These are phyloP conservation scores for Eupithecia abbreviata DNA, from an alignment of 2,888 invertebrate genomes.

Conservation along the genomic window DNA sequence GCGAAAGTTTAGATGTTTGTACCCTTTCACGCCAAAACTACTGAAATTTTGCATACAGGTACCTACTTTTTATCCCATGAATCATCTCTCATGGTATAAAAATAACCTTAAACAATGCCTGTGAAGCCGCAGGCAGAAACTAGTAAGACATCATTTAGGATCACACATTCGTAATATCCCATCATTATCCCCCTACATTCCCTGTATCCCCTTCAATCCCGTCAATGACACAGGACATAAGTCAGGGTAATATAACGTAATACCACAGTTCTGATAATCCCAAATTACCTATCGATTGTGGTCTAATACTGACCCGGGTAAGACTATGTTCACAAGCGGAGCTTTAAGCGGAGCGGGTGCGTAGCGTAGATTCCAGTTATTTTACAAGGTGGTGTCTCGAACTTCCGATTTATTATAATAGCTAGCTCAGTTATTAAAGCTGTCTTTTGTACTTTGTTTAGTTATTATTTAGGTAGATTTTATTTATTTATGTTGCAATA, in stretches of 20 bases:
- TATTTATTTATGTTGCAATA: too few species aligned
- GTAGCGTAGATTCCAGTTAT: background rate
- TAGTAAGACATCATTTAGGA: background rate
- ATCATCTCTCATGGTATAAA: too few species aligned
- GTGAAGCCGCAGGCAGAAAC: too few species aligned
- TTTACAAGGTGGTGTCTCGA: background rate
- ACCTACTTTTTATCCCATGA: too few species aligned
- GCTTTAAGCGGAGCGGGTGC: background rate
- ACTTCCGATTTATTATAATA: background rate
- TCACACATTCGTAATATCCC: background rate
- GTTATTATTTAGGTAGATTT: too few species aligned
- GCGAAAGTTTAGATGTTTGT: too few species aligned
- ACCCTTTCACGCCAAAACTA: background rate
- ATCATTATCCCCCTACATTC: background rate
- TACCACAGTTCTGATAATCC: constrained; percentile 18
- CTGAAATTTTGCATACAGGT: too few species aligned
- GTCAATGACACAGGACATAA: background rate
- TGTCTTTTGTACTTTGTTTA: too few species aligned
- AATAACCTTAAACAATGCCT: too few species aligned
- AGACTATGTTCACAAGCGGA: constrained; percentile 3
- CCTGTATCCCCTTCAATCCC: background rate
- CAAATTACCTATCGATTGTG: constrained; percentile 38
- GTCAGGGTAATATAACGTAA: constrained; percentile 7
- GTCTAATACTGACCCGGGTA: constrained; percentile 23
- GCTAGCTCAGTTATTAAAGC: background rate